phyloP scores from a whole-genome alignment of 2,888 invertebrate genomes.

The Trachelus stipa region DNA sequence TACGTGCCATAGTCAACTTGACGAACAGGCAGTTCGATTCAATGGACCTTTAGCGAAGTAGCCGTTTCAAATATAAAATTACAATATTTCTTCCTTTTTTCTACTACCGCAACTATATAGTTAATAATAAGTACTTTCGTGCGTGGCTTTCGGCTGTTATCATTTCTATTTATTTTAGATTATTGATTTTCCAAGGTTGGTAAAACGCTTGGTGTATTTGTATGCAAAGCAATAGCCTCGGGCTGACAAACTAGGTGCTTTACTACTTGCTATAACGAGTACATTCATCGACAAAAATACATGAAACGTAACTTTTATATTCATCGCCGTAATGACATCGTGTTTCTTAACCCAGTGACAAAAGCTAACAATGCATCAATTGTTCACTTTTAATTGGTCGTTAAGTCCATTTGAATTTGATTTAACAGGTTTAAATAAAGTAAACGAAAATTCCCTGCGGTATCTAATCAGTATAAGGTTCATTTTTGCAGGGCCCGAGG shows the following conservation, averaged over 20 bases:
- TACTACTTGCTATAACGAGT: slow-evolving; percentile 32
- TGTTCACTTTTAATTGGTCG: not conserved
- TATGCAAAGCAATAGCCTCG: slow-evolving; percentile 45
- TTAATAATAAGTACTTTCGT: not conserved
- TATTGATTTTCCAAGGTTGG: slow-evolving; percentile 41
- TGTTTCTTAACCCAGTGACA: too few species aligned
- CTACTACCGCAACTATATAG: not conserved
- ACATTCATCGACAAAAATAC: slow-evolving; percentile 42
- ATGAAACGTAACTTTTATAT: not conserved
- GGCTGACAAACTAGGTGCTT: slow-evolving; percentile 45
- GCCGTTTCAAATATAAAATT: not conserved
- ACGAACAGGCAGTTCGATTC: not conserved
- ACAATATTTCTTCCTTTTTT: not conserved
- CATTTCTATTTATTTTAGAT: slow-evolving; percentile 47
- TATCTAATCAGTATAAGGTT: not conserved
- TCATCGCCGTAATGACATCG: not conserved
- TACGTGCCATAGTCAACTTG: not conserved
- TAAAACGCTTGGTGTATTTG: slow-evolving; percentile 30
- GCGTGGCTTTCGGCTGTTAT: slow-evolving; percentile 18
- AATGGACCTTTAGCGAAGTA: not conserved
- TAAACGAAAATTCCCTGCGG: too few species aligned
- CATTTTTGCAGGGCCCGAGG: not conserved
- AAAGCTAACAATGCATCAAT: not conserved
- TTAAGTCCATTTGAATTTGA: not conserved
- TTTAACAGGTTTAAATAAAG: too few species aligned